These are phyloP conservation scores for Fundulus diaphanus DNA, from an alignment of 2,797 vertebrate genomes.

Conservation along the genomic window DNA sequence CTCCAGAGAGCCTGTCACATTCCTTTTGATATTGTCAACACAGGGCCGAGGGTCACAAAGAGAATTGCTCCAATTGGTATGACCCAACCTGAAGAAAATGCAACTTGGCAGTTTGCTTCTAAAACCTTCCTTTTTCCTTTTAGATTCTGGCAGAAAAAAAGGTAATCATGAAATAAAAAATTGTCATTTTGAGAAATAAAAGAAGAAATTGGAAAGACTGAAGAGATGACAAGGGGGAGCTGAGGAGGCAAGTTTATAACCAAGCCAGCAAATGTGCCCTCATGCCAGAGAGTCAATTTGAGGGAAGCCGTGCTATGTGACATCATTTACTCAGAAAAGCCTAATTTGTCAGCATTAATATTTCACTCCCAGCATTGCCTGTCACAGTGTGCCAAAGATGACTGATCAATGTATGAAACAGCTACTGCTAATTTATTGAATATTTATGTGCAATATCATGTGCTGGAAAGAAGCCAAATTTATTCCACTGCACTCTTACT, in stretches of 20 bases:
- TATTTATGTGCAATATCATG: conserved; percentile 99
- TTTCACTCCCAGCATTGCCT: conserved; percentile 96
- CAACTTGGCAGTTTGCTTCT: conserved; percentile 49
- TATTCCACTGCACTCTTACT: conserved; percentile 81
- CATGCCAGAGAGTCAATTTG: conserved; percentile 95
- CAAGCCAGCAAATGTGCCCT: conserved; percentile 75
- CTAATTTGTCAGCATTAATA: conserved; percentile 99
- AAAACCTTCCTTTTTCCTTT: conserved; percentile 42
- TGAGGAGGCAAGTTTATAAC: conserved; percentile 69
- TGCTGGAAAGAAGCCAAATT: conserved; percentile 88
- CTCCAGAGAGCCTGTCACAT: conserved; percentile 56
- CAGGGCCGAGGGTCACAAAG: conserved; percentile 35
- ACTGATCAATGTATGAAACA: conserved; percentile 99
- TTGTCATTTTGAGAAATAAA: conserved; percentile 75
- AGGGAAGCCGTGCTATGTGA: conserved; percentile 97
- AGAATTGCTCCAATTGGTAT: conserved; percentile 34
- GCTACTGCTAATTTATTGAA: conserved; percentile 98
- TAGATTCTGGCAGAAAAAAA: conserved; percentile 35
- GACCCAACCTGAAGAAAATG: conserved; percentile 16
- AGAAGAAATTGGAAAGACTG: conserved; percentile 32
- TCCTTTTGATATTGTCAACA: conserved; percentile 37
- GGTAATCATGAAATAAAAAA: conserved; percentile 82
- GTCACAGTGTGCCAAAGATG: conserved; percentile 96
- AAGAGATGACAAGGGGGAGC: conserved; percentile 21
- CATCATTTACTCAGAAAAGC: conserved; percentile 99